Evolutionary conservation across 2,888 invertebrate genomes (phyloP), one percentile per base, ranked within the genome.

Genomic region (Metacarcinus magister): DNA sequence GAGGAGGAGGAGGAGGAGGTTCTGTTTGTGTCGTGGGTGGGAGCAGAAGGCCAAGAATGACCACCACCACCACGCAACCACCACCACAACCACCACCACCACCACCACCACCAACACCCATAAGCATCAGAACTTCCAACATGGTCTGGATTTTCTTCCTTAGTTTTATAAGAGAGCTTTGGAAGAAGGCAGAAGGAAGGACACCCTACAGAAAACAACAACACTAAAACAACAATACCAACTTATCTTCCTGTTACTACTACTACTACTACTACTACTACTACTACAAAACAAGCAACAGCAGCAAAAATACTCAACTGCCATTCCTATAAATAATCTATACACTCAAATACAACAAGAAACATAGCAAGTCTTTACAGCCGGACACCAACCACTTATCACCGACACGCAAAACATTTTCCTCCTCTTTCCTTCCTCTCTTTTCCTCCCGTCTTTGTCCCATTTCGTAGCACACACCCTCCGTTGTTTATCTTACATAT

Each of bases 1-100:
- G 32, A 82, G 82, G 82, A 82, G 82, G 82, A 82, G 82, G 82
- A 82, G 82, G 82, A 82, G 82, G 82, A 32, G 46, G 92, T 39
- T 39, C 39, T 39, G 39, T 39, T 39, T 39, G 39, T 39, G 39
- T 39, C 39, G 39, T 39, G 19, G 10, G 39, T 39, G 90, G n/a
- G 13, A 4, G 67, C 7, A 23, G 67, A 8, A 23, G 8, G 89
- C 32, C 60, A 67, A 82, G 28, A 82, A 32, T 82, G 82, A 82
- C 28, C 82, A 82, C 28, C 82, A 82, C 28, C n/a, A 54, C 13
- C 19, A 54, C 54, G 19, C 54, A 13, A 60, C 60, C 60, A 75
- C 75, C 5, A 46, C 46, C 46, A 46, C 46, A 4, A 46, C 82
- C 82, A 82, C 82, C 82, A 82, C 32, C 28, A n/a, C n/a, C 8